These are phyloP conservation scores for Rhyacichthys aspro DNA, from an alignment of 2,797 vertebrate genomes.

Conservation along the genomic window DNA sequence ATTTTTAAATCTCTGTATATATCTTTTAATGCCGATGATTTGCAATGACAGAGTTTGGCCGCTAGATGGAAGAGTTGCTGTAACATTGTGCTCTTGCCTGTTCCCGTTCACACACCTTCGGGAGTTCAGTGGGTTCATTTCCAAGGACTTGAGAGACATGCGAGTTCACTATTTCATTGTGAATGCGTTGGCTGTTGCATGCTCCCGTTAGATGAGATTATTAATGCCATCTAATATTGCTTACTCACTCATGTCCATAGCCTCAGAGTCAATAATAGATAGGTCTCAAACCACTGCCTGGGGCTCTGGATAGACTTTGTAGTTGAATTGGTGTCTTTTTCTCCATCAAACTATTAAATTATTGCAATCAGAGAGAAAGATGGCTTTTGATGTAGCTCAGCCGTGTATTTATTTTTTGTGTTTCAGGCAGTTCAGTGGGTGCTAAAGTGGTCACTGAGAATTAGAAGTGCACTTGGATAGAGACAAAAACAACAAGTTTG, in stretches of 20 bases:
- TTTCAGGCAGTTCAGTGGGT: slow-evolving; percentile 11
- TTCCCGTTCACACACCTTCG: slow-evolving; percentile 46
- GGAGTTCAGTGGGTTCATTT: slow-evolving; percentile 75
- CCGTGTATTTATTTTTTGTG: slow-evolving; percentile 21
- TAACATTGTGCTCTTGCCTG: slow-evolving; percentile 6
- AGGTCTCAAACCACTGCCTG: slow-evolving; percentile 31
- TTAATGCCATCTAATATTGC: slow-evolving; percentile 34
- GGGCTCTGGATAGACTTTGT: slow-evolving; percentile 7
- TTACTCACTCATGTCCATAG: slow-evolving; percentile 43
- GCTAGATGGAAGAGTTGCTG: slow-evolving; percentile 66
- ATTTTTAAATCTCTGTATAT: too few relatives aligned
- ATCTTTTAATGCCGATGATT: too few relatives aligned
- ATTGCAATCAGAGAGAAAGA: slow-evolving; percentile 44
- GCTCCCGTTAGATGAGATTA: slow-evolving; percentile 25
- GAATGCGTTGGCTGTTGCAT: slow-evolving; percentile 29
- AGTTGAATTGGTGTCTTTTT: slow-evolving; percentile 30
- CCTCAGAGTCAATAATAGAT: slow-evolving; percentile 38
- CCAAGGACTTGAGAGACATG: slow-evolving; percentile 63
- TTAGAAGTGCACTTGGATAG: too few relatives aligned
- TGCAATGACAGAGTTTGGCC: slow-evolving; percentile 33
- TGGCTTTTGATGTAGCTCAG: slow-evolving; percentile 43
- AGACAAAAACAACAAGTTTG: too few relatives aligned
- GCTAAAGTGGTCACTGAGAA: too few relatives aligned
- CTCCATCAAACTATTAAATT: slow-evolving; percentile 21
- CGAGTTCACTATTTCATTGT: slow-evolving; percentile 50